A percentile compares a stretch with the other conserved stretches of the same genome.
phyloP scores from a whole-genome alignment of 1,140 invertebrate species.

The Mizuhopecten yessoensis region DNA sequence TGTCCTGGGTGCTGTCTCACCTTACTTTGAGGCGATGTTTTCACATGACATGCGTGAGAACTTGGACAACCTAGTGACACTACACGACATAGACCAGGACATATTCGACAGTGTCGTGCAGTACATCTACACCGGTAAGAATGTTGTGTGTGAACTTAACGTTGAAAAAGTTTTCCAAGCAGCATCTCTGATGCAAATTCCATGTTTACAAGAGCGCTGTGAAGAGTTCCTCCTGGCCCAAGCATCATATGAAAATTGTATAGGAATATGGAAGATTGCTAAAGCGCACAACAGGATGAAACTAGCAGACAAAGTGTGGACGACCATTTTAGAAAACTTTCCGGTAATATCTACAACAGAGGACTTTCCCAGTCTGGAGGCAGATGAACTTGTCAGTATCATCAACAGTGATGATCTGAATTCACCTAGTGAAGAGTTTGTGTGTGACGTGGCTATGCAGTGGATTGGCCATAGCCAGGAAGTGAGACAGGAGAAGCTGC shows the following conservation, averaged over 20 bases:
- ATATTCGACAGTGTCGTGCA: slow-evolving; percentile 72
- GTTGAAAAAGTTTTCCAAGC: slow-evolving; percentile 76
- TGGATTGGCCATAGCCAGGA: slow-evolving; percentile 74
- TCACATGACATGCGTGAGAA: slow-evolving; percentile 79
- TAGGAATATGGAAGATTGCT: slow-evolving; percentile 76
- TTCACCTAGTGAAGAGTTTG: slow-evolving; percentile 73
- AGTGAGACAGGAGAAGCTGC: slow-evolving; percentile 60
- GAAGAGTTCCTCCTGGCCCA: slow-evolving; percentile 76
- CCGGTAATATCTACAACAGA: slow-evolving; percentile 70
- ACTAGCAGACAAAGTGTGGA: slow-evolving; percentile 70
- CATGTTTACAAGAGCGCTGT: slow-evolving; percentile 75
- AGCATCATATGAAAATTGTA: slow-evolving; percentile 73
- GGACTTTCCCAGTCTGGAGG: slow-evolving; percentile 72
- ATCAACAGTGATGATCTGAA: slow-evolving; percentile 67
- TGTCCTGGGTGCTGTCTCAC: slow-evolving; percentile 75
- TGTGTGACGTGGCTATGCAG: slow-evolving; percentile 72
- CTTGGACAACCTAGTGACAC: slow-evolving; percentile 74
- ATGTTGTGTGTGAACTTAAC: slow-evolving; percentile 73
- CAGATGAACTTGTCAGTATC: slow-evolving; percentile 74
- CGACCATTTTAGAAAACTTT: slow-evolving; percentile 74
- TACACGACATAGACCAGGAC: slow-evolving; percentile 75
- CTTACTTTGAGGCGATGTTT: slow-evolving; percentile 80
- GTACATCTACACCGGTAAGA: slow-evolving; percentile 76
- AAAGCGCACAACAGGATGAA: slow-evolving; percentile 73
- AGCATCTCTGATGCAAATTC: slow-evolving; percentile 76